Evolutionary conservation across 1,140 invertebrate species (phyloP), one percentile per base, ranked within the genome.

Genomic region (Drepana arcuata): DNA sequence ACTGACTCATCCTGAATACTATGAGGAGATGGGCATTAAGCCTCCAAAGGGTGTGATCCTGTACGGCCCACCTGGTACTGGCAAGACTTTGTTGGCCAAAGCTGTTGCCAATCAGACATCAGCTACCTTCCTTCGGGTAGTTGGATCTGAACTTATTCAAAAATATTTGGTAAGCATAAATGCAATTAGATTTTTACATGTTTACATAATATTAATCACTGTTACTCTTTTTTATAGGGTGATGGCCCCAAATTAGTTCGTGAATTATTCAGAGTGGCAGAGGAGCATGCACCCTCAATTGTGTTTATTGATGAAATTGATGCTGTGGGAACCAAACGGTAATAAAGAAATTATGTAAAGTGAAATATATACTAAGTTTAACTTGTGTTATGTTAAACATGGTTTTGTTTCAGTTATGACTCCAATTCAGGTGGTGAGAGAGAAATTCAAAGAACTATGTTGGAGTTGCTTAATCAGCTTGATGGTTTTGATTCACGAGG

Each of bases 231-330:
- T 55, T 60, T 64, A 36, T 69, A 92, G 90, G 98, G 98, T 47
- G 98, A 99, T 88, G 98, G 98, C 13, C 98, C 98, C 0, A 99
- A 99, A 85, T 85, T 99, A 25, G 98, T 99, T 2, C 86, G 98
- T 47, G 98, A 99, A 75, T 78, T 99, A 9, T 99, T 99, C 83
- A 85, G 97, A 65, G 97, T 99, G 5, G 98, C 98, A 12, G 98
- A 99, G 72, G 98, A 99, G 80, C 96, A 99, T 88, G 97, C 98
- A 1, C 98, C 98, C 5, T 99, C 97, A 1, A 99, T 99, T 84
- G 97, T 99, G 1, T 99, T 99, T 74, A 99, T 99, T 71, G 98
- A 99, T 88, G 98, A 99, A 90, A 99, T 99, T 63, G 98, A 99
- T 88, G 98, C 98, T 42, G 95, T 99, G 18, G 98, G 98, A 32